A percentile compares a stretch with the other conserved stretches of the same genome.
Conservation (phyloP, 2,797 vertebrate genomes). For the Astyanax mexicanus region DNA sequence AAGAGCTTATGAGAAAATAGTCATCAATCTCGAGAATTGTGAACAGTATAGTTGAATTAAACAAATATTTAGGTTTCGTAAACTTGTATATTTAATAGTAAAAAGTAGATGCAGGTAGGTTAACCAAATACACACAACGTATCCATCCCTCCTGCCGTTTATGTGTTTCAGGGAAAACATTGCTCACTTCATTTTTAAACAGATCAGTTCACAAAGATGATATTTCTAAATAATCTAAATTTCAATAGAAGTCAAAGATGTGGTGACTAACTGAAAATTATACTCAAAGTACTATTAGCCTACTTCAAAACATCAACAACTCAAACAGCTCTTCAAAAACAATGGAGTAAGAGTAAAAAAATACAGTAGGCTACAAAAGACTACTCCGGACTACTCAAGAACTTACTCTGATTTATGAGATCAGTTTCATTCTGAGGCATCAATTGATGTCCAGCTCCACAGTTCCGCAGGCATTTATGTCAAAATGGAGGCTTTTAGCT, state of each 20-base stretch:
- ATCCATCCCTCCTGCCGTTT: neutral
- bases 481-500: neutral
- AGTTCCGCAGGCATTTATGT: neutral
- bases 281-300: constrained; percentile 13
- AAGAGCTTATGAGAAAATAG: constrained; percentile 4
- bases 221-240: constrained; percentile 33
- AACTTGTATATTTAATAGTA: neutral
- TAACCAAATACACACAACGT: constrained; percentile 1
- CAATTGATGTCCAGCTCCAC: neutral
- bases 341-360: constrained; percentile 13
- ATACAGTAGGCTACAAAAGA: constrained; percentile 1
- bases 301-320: constrained; percentile 12
- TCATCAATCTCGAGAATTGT: neutral
- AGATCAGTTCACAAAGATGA: constrained; percentile 4
- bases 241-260: constrained; percentile 4
- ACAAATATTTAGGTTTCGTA: neutral
- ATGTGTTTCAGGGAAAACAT: constrained; percentile 1
- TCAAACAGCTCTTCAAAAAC: constrained; percentile 4
- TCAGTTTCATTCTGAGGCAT: neutral
- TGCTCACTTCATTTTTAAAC: neutral
- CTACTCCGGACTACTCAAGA: neutral
- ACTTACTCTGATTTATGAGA: neutral
- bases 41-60: neutral
- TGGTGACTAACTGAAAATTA: constrained; percentile 12
- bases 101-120: neutral